Evolutionary conservation across 1,140 invertebrate genomes (phyloP), one percentile per base, ranked within the genome.

Genomic region (Planococcus citri): DNA sequence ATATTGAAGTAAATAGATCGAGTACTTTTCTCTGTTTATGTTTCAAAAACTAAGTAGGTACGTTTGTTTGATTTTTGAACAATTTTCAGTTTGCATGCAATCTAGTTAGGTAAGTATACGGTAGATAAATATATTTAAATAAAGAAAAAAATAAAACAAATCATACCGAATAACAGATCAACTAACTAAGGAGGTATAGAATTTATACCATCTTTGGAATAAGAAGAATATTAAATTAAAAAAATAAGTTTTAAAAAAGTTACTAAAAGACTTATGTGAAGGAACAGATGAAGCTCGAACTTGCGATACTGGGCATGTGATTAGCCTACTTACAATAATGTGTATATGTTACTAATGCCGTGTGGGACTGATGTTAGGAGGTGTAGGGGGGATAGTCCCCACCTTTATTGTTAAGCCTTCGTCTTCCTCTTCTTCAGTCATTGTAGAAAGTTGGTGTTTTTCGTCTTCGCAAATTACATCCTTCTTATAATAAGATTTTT

Each of bases 401-500:
- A 85, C 83, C 79, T 83, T 83, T 73, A 85, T 85, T 41, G 81
- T 83, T 67, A 85, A 82, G 29, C 80, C 79, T 76, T 80, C 80
- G 74, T 82, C 81, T 70, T 83, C 82, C 67, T 82, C 82, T 73
- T 84, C 83, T 76, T 85, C 83, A 22, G 78, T 77, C 83, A 84
- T 85, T 25, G 81, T 83, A 17, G 83, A 84, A 6, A 85, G 74
- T 33, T 83, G 68, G 73, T 80, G 80, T 57, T 76, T 77, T 72
- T 83, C 82, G 68, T 84, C 82, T 21, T 84, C 82, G 51, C 76
- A 79, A 60, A 82, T 77, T 3, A 82, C 82, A 74, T 84, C 83
- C 74, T 83, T 83, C 73, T 83, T 83, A 25, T 73, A 77, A 10
- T 79, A 77, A 70, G 82, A 78, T 72, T 82, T 83, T 73, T 82